These are phyloP conservation scores for Whitmania pigra DNA, from an alignment of 1,140 invertebrate genomes.

Conservation along the genomic window DNA sequence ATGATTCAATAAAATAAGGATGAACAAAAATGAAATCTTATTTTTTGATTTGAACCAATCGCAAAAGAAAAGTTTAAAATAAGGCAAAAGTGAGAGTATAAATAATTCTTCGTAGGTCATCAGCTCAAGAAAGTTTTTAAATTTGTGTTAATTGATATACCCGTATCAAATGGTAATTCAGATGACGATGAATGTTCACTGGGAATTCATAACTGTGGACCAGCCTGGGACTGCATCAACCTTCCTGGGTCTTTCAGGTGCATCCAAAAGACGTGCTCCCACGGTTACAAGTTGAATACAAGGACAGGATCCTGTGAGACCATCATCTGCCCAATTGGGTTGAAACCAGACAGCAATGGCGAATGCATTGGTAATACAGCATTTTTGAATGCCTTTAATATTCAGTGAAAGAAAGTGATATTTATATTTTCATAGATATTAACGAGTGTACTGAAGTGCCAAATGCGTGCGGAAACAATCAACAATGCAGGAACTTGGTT, in stretches of 20 bases:
- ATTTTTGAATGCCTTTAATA: background rate
- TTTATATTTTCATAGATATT: conserved; percentile 44
- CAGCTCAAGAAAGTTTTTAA: no score
- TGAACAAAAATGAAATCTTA: no score
- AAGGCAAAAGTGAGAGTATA: no score
- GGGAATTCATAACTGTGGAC: conserved; percentile 66
- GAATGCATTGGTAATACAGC: conserved; percentile 46
- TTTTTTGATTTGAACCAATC: no score
- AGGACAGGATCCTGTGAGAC: conserved; percentile 34
- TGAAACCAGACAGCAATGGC: conserved; percentile 41
- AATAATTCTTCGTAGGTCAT: no score
- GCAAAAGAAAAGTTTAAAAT: no score
- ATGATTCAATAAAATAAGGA: no score
- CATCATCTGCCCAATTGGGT: conserved; percentile 45
- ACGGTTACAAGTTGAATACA: conserved; percentile 33
- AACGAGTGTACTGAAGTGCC: conserved; percentile 47
- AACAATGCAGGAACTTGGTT: conserved; percentile 37
- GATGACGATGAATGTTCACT: conserved; percentile 83
- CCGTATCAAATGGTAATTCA: background rate
- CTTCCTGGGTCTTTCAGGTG: conserved; percentile 66
- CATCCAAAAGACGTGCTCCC: conserved; percentile 48
- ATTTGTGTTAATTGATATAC: no score
- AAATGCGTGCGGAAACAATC: conserved; percentile 38
- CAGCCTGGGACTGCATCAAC: conserved; percentile 70
- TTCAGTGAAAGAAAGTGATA: conserved; percentile 11